These are phyloP conservation scores for Hydropsyche tenuis DNA, from an alignment of 1,140 invertebrate genomes.

Conservation along the genomic window DNA sequence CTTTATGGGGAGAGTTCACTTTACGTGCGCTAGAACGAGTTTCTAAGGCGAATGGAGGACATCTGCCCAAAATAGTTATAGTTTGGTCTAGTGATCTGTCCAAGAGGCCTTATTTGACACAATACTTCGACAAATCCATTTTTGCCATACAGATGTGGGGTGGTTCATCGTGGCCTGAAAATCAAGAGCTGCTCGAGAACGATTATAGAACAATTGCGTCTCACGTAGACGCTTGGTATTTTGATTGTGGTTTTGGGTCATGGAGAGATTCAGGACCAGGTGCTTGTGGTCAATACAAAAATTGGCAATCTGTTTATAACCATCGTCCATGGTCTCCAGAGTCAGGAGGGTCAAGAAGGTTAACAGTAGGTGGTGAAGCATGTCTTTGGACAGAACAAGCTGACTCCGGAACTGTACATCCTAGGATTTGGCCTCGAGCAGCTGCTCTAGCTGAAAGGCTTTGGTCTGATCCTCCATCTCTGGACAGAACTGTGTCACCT, in stretches of 20 bases:
- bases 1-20: constrained; percentile 80
- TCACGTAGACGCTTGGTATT: constrained; percentile 85
- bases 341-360: constrained; percentile 65
- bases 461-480: constrained; percentile 58
- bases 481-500: constrained; percentile 54
- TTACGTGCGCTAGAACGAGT: constrained; percentile 67
- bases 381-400: constrained; percentile 78
- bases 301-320: constrained; percentile 84
- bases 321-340: constrained; percentile 75
- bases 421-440: constrained; percentile 73
- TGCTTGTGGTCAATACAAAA: constrained; percentile 80
- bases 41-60: constrained; percentile 70
- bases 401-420: constrained; percentile 67
- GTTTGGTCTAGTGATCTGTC: constrained; percentile 83
- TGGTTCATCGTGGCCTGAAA: constrained; percentile 77
- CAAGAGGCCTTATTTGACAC: constrained; percentile 72
- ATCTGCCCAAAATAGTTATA: constrained; percentile 68
- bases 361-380: constrained; percentile 76
- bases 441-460: constrained; percentile 74
- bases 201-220: constrained; percentile 81
- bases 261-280: constrained; percentile 74
- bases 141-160: constrained; percentile 78
- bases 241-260: constrained; percentile 83
- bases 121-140: constrained; percentile 60
- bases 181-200: constrained; percentile 72